A percentile compares a stretch with the other conserved stretches of the same genome.
phyloP scores from a whole-genome alignment of 2,797 vertebrate genomes.

The Spheniscus humboldti region DNA sequence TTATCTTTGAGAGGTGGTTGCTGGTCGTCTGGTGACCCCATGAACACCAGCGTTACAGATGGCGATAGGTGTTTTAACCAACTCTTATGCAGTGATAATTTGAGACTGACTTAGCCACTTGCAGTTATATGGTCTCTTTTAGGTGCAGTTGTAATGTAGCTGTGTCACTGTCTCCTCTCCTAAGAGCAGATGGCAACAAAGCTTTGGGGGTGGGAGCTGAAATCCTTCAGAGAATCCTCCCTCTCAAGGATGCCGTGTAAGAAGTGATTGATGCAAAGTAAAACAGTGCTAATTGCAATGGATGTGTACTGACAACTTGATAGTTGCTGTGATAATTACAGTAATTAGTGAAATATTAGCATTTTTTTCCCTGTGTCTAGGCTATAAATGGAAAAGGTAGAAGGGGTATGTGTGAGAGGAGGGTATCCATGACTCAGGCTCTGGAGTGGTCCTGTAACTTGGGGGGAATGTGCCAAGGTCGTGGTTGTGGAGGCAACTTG shows the following conservation, averaged over 20 bases:
- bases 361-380: neutral
- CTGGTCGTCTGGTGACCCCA: neutral
- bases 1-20: neutral
- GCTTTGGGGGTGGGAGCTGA: neutral
- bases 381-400: slow-evolving; percentile 43
- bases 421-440: neutral
- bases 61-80: neutral
- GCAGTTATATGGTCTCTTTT: neutral
- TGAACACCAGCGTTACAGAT: neutral
- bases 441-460: neutral
- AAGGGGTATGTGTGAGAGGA: neutral
- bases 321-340: slow-evolving; percentile 60
- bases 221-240: slow-evolving; percentile 11
- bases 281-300: slow-evolving; percentile 64
- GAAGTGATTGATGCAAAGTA: slow-evolving; percentile 59
- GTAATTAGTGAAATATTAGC: slow-evolving; percentile 46
- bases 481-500: neutral
- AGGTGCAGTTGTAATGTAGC: neutral
- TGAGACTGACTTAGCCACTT: neutral
- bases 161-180: neutral
- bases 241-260: neutral
- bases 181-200: slow-evolving; percentile 24
- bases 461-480: neutral
- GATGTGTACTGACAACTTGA: slow-evolving; percentile 67
- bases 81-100: neutral